These are phyloP conservation scores for Cebidichthys violaceus DNA, from an alignment of 2,113 vertebrate species.

Conservation along the genomic window DNA sequence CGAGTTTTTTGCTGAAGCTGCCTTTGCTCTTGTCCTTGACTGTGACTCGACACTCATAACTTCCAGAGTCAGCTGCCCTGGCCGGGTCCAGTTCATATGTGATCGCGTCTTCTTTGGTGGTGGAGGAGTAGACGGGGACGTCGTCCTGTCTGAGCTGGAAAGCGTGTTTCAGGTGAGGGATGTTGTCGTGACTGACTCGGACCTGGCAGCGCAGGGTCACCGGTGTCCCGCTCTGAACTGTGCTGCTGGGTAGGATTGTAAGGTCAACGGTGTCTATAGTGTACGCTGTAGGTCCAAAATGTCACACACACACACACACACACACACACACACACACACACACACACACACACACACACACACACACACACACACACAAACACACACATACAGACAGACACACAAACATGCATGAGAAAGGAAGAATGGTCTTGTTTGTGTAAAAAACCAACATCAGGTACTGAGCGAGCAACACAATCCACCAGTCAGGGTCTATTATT, in stretches of 20 bases:
- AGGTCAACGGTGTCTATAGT: conserved; percentile 74
- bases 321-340: conserved; percentile 3
- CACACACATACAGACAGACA: neutral
- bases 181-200: conserved; percentile 65
- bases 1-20: conserved; percentile 52
- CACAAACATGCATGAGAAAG: conserved; percentile 4
- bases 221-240: conserved; percentile 68
- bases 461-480: neutral
- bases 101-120: conserved; percentile 28
- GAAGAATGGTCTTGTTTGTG: neutral
- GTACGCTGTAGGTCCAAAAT: conserved; percentile 57
- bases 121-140: conserved; percentile 35
- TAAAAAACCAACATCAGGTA: conserved; percentile 20
- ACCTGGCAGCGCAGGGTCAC: conserved; percentile 72
- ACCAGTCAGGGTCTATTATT: conserved; percentile 13
- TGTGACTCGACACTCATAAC: conserved; percentile 74
- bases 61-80: conserved; percentile 77
- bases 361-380: conserved; percentile 24
- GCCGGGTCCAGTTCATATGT: conserved; percentile 58
- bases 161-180: conserved; percentile 38
- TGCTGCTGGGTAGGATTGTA: conserved; percentile 55
- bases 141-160: conserved; percentile 70
- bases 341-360: conserved; percentile 39
- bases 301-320: neutral
- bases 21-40: conserved; percentile 54